These are phyloP conservation scores for Leptopilina clavipes DNA, from an alignment of 1,140 invertebrate species.

Conservation along the genomic window DNA sequence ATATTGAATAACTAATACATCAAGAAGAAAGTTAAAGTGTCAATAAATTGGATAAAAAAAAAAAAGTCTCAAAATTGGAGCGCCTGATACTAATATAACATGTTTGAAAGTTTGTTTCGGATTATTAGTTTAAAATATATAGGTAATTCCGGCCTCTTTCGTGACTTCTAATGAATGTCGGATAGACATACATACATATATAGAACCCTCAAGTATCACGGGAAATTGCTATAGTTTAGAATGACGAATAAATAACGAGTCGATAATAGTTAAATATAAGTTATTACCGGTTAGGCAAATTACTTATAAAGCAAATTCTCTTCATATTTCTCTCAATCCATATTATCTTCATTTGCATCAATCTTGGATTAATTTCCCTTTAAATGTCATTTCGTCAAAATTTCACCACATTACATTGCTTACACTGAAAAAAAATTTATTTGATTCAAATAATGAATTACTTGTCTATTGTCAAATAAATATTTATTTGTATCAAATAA, in stretches of 20 bases:
- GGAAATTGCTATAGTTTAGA: background rate
- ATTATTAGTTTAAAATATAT: slow-evolving; percentile 26
- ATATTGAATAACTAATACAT: too few relatives aligned
- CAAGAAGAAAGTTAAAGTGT: background rate
- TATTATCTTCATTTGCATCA: background rate
- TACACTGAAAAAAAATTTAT: too few relatives aligned
- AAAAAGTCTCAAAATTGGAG: background rate
- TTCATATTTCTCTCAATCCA: background rate
- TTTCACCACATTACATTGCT: too few relatives aligned
- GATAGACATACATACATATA: background rate
- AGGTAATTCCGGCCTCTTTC: slow-evolving; percentile 12
- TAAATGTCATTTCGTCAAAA: background rate
- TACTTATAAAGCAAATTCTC: background rate
- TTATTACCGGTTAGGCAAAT: slow-evolving; percentile 7
- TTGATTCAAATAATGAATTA: too few relatives aligned
- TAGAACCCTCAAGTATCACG: background rate
- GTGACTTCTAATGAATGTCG: background rate
- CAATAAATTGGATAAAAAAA: background rate
- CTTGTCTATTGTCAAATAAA: too few relatives aligned
- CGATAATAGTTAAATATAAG: slow-evolving; percentile 30
- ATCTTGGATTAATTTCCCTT: slow-evolving; percentile 16
- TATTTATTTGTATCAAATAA: too few relatives aligned
- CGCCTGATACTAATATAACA: background rate
- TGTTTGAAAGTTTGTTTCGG: background rate
- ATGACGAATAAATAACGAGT: slow-evolving; percentile 23